Base-by-base conservation (phyloP, 37 sponge, comb jelly and placozoan species). In the Hormiphora californensis region DNA sequence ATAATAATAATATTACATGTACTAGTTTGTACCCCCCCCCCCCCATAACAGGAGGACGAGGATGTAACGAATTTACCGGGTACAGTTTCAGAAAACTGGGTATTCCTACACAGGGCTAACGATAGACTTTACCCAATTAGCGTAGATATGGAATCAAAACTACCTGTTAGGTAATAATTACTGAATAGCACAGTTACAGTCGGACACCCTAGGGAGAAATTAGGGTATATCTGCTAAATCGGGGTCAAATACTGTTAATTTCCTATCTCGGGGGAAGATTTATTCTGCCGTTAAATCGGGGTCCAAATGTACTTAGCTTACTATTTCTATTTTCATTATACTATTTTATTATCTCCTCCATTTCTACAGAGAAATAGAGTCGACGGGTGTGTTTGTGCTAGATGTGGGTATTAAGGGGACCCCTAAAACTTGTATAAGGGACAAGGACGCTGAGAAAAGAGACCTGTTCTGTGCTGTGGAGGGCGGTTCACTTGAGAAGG, bases 341-440 rank as follows among this genome's bases (percentile, higher is more conserved):
- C n/a, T n/a, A n/a, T n/a, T n/a, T n/a, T n/a, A n/a, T n/a, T n/a
- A n/a, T n/a, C n/a, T n/a, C n/a, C n/a, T n/a, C n/a, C n/a, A n/a
- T n/a, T n/a, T n/a, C n/a, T n/a, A n/a, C 44, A 36, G 21, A 3
- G 81, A 73, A 33, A 73, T 73, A 46, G 17, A 43, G 0, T 40
- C 81, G 0, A 73, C 81, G 4, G 81, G 81, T 27, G 43, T 73
- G 4, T 73, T 73, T 33, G 81, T 73, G 43, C 23, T 73, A 28
- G 81, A 73, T 41, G 81, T 73, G 8, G 81, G 81, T n/a, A 73
- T 73, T 22, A 73, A 73, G 81, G 81, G 81, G 0, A 73, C 81
- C 9, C 81, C 81, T 3, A 73, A 73, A 73, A 73, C 81, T 19
- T 73, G 27, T 41, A 27, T n/a, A n/a, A n/a, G 81, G 23, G 81